Percentiles rank a stretch among this genome's conserved stretches.
Conservation (phyloP, 2,113 vertebrate species). For the Apodemus speciosus region DNA sequence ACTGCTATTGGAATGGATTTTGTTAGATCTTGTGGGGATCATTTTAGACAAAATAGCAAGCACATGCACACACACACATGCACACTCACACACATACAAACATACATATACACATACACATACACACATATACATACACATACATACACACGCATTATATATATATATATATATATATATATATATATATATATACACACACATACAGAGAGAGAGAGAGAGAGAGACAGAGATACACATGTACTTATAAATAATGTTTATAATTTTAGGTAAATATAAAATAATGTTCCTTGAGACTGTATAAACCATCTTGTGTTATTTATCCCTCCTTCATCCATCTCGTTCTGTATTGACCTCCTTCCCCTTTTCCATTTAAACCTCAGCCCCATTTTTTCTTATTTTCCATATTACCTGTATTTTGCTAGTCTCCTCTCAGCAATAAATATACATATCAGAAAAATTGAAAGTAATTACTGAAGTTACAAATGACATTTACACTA, state of each 20-base stretch:
- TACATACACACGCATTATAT: too few species aligned
- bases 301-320: not conserved
- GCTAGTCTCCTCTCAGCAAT: not conserved
- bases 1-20: not conserved
- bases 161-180: too few species aligned
- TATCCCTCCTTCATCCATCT: not conserved
- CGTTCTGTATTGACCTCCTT: not conserved
- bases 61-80: too few species aligned
- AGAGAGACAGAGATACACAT: not conserved
- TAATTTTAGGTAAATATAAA: not conserved
- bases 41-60: too few species aligned
- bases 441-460: not conserved
- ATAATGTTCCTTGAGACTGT: not conserved
- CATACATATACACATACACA: too few species aligned
- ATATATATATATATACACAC: too few species aligned
- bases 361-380: not conserved
- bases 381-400: not conserved
- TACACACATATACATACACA: too few species aligned
- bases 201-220: too few species aligned
- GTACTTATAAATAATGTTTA: not conserved
- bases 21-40: not conserved
- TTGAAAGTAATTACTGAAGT: conserved; percentile 23
- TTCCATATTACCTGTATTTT: not conserved
- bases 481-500: not conserved
- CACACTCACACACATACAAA: too few species aligned